Percentiles rank a stretch among this genome's conserved stretches.
These are phyloP conservation scores for Ctenomys sociabilis DNA, from an alignment of 2,113 vertebrate genomes.

Conservation along the genomic window DNA sequence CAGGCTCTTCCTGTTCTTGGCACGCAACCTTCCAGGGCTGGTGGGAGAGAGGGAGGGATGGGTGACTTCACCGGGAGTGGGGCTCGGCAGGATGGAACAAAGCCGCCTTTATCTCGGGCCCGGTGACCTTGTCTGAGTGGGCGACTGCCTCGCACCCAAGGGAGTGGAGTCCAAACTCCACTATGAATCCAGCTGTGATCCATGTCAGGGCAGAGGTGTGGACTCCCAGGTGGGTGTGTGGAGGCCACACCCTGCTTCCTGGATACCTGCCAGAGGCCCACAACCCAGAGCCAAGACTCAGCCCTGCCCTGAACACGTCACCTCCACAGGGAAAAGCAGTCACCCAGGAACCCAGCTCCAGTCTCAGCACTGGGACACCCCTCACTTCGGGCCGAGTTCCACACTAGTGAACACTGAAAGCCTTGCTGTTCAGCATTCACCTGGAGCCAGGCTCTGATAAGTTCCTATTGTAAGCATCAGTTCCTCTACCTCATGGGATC, in stretches of 20 bases:
- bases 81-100: conserved; percentile 22
- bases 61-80: conserved; percentile 39
- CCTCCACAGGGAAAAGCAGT: not conserved
- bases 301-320: not conserved
- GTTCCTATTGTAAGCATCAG: not conserved
- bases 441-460: not conserved
- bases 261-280: not conserved
- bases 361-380: not conserved
- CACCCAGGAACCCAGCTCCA: not conserved
- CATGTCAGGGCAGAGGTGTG: not conserved
- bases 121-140: conserved; percentile 39
- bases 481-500: not conserved
- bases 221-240: not conserved
- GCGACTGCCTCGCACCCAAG: not conserved
- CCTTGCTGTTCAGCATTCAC: not conserved
- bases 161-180: not conserved
- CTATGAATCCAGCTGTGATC: not conserved
- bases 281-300: not conserved
- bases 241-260: not conserved
- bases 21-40: not conserved
- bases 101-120: conserved; percentile 55
- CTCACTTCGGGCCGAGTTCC: no score
- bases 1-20: not conserved
- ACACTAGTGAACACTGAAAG: not conserved
- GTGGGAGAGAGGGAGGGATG: not conserved